Evolutionary conservation across 2,113 vertebrate species (phyloP), one percentile per base, ranked within the genome.

Genomic region (Crocuta crocuta): DNA sequence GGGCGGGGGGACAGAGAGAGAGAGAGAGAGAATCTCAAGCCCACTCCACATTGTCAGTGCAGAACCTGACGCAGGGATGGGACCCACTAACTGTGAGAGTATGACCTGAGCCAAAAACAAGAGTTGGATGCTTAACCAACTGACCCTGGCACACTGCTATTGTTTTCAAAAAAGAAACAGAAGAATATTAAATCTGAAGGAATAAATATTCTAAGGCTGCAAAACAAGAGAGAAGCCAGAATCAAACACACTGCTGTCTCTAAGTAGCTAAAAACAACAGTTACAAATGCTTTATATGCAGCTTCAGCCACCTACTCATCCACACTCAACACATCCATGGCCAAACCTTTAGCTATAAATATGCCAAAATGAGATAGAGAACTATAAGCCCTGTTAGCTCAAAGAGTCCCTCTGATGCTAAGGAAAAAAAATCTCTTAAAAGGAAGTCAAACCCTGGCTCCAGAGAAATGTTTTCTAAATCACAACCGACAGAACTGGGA

Each of bases 281-380:
- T 80, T 79, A 24, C 45, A 63, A 79, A 80, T 61, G 74, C 55
- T 87, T 90, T 80, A 39, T 91, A 58, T 55, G 53, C 39, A 66
- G 65, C 17, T 73, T 87, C 17, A 81, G 66, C 74, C 7, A 3
- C 63, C 73, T 63, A 31, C 63, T 35, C 43, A 13, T 79, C 80
- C 61, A 31, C 24, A 86, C 45, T 86, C 55, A 80, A 73, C 17
- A 80, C 7, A 55, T 35, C 26, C 31, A n/a, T 78, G 50, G 70
- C 91, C 73, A 86, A 33, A 48, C n/a, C 50, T 93, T 39, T 16
- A 84, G 79, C 33, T 78, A 43, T 61, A 39, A 50, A 79, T 70
- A 68, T 84, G 79, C 39, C 91, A 71, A 73, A 94, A 91, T 87
- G 45, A 74, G 81, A 73, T 73, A 31, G 19, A 89, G 81, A 73